These are phyloP conservation scores for Morone saxatilis DNA, from an alignment of 2,113 vertebrate genomes.

Conservation along the genomic window DNA sequence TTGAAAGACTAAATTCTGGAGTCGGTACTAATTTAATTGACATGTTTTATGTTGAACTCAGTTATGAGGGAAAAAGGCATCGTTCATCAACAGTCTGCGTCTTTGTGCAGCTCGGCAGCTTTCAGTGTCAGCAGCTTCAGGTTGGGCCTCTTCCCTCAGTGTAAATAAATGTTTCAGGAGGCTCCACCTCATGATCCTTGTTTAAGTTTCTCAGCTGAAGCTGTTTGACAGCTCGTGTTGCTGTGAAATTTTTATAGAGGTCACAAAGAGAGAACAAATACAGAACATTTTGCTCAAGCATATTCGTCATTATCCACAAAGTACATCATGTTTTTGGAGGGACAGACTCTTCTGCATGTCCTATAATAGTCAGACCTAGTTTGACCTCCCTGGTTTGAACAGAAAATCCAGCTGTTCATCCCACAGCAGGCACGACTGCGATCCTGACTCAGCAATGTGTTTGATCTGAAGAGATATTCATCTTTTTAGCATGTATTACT, in stretches of 20 bases:
- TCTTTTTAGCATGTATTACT: not conserved
- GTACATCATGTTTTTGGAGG: conserved; percentile 1
- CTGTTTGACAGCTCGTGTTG: conserved; percentile 26
- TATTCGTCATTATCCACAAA: conserved; percentile 1
- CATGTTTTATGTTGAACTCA: not conserved
- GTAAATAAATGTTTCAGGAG: conserved; percentile 51
- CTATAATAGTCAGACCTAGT: conserved; percentile 6
- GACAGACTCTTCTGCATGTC: conserved; percentile 1
- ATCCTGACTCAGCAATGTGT: conserved; percentile 18
- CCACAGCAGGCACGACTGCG: not conserved
- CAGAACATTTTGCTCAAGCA: conserved; percentile 21
- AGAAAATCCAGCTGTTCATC: conserved; percentile 42
- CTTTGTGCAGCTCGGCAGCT: conserved; percentile 34
- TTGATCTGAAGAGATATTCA: not conserved
- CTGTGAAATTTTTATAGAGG: conserved; percentile 9
- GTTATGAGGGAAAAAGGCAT: not conserved
- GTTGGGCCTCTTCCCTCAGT: conserved; percentile 35
- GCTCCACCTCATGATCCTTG: conserved; percentile 17
- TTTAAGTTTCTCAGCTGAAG: conserved; percentile 31
- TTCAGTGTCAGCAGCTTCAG: conserved; percentile 42
- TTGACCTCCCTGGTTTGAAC: conserved; percentile 1
- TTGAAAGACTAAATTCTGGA: not conserved
- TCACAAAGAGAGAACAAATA: conserved; percentile 10
- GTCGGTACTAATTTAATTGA: not conserved
- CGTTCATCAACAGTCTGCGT: conserved; percentile 17